Evolutionary conservation across 2,888 invertebrate genomes (phyloP).

Genomic region (Augiades crinisus): DNA sequence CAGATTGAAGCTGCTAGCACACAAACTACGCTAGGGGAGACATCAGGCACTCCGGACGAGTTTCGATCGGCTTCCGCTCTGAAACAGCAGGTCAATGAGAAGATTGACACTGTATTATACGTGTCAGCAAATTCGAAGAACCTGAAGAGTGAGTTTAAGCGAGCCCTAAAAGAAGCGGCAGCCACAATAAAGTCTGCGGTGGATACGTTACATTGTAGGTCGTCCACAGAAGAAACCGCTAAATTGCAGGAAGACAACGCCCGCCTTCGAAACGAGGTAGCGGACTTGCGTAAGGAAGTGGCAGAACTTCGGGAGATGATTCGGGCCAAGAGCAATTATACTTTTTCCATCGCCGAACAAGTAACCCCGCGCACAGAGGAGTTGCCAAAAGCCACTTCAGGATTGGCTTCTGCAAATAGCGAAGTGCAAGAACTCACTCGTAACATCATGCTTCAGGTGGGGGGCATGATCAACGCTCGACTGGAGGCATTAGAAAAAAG

Average conservation of each 20-base stretch:
- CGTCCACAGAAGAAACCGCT: conserved; percentile 3
- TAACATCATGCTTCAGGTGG: conserved; percentile 6
- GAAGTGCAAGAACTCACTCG: too few relatives aligned
- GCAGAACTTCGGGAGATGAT: neutral
- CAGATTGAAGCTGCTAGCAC: too few relatives aligned
- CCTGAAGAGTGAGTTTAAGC: conserved; percentile 9
- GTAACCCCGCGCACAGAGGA: too few relatives aligned
- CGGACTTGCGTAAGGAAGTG: neutral
- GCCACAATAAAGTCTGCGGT: conserved; percentile 1
- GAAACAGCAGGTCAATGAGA: neutral
- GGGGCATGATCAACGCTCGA: conserved; percentile 12
- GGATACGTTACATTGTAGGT: neutral
- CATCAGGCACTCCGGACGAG: too few relatives aligned
- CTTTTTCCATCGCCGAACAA: too few relatives aligned
- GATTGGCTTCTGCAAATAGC: too few relatives aligned
- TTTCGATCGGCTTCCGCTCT: conserved; percentile 3
- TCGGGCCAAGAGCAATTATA: too few relatives aligned
- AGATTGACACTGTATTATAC: conserved; percentile 4
- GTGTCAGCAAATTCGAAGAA: conserved; percentile 13
- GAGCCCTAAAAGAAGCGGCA: conserved; percentile 13
- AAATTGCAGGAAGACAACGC: neutral
- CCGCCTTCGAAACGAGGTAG: neutral
- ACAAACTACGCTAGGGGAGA: too few relatives aligned
- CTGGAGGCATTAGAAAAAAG: conserved; percentile 17
- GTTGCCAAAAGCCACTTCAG: too few relatives aligned